Conservation (phyloP, 2,888 invertebrate species). For the Diaprepes abbreviatus region DNA sequence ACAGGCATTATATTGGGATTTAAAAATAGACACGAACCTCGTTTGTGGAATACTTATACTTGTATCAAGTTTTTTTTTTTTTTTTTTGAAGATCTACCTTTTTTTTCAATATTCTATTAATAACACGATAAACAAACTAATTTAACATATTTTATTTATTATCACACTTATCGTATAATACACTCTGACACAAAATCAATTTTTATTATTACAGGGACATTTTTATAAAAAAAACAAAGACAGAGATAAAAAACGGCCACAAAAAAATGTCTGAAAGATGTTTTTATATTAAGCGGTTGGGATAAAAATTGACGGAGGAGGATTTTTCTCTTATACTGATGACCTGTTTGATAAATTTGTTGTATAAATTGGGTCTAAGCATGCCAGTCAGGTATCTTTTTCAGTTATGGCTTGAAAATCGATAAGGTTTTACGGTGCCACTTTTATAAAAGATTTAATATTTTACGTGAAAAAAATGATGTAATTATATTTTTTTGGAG, state of each 20-base stretch:
- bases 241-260: neutral
- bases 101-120: no score
- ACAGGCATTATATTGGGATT: no score
- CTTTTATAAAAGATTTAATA: neutral
- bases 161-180: no score
- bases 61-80: no score
- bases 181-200: no score
- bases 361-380: conserved; percentile 44
- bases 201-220: neutral
- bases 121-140: no score
- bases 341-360: conserved; percentile 44
- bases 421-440: conserved; percentile 33
- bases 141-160: no score
- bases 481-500: no score
- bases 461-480: no score
- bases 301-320: conserved; percentile 32
- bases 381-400: conserved; percentile 46
- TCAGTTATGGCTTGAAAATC: conserved; percentile 30
- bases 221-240: neutral
- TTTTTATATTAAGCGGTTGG: conserved; percentile 3
- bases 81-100: no score
- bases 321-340: conserved; percentile 37
- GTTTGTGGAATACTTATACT: no score
- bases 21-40: no score
- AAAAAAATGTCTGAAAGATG: neutral